Conservation (phyloP, 2,113 vertebrate species). For the Rhinoderma darwinii region DNA sequence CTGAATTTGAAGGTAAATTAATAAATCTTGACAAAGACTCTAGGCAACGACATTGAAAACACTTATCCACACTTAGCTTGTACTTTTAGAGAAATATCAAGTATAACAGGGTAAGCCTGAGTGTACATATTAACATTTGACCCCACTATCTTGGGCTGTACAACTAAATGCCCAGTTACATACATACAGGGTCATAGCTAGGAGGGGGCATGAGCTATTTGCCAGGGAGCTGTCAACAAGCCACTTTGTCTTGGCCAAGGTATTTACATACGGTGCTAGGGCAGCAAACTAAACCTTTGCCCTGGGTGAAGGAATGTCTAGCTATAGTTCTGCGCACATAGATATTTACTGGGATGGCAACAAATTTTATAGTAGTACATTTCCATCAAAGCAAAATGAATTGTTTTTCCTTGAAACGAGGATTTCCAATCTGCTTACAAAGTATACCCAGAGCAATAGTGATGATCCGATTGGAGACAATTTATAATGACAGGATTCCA, state of each 20-base stretch:
- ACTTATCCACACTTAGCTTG: not conserved
- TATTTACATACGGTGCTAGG: too few relatives aligned
- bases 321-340: too few relatives aligned
- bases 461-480: not conserved
- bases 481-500: not conserved
- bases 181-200: too few relatives aligned
- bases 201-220: too few relatives aligned
- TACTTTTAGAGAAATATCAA: not conserved
- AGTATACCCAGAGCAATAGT: not conserved
- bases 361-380: too few relatives aligned
- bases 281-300: too few relatives aligned
- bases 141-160: not conserved
- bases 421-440: not conserved
- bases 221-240: too few relatives aligned
- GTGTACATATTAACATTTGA: not conserved
- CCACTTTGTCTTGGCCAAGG: too few relatives aligned
- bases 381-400: not conserved
- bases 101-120: not conserved
- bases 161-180: not conserved
- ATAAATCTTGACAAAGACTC: not conserved
- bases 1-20: not conserved
- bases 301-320: too few relatives aligned
- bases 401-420: too few relatives aligned
- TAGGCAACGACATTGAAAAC: not conserved
- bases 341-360: too few relatives aligned